Evolutionary conservation across 2,888 invertebrate species (phyloP), one percentile per base, ranked within the genome.

Genomic region (Caenorhabditis becei): DNA sequence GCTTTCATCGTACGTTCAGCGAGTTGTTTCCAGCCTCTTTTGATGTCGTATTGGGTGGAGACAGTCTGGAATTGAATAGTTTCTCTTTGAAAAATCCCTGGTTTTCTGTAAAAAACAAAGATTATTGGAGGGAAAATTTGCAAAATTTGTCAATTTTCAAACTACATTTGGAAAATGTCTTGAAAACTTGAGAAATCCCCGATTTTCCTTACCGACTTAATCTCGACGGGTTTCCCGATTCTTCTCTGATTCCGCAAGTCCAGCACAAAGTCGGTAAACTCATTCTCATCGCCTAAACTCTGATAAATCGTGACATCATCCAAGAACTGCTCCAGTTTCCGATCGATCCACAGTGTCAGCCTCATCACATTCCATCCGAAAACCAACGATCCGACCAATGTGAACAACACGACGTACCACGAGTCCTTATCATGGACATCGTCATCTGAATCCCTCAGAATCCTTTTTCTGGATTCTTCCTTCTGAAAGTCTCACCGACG

Each of bases 151-250:
- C n/a, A n/a, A n/a, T n/a, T n/a, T n/a, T n/a, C n/a, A n/a, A n/a
- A n/a, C n/a, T n/a, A n/a, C 10, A 24, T 23, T 26, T 7, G 1
- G 26, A 54, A 54, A 24, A 54, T 32, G 18, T 1, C 28, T 58
- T n/a, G 1, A 53, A 53, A 53, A 14, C 4, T 14, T n/a, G n/a
- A n/a, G n/a, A n/a, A 28, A 14, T 1, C 11, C 63, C 8, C 8
- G n/a, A n/a, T n/a, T n/a, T n/a, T n/a, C n/a, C n/a, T n/a, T n/a
- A 77, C 78, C 65, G 80, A 80, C 28, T 69, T 56, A 18, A 80
- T 80, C 16, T 69, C 69, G 11, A 69, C 74, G 4, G 58, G 35
- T 24, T 35, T 44, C 26, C 49, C 37, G 32, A 53, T 47, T 20
- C 24, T n/a, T 23, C 65, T 54, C 41, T 74, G 66, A 18, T 59